phyloP scores from a whole-genome alignment of 37 sponge, comb jelly and placozoan genomes.

The Aphrocallistes beatrix region DNA sequence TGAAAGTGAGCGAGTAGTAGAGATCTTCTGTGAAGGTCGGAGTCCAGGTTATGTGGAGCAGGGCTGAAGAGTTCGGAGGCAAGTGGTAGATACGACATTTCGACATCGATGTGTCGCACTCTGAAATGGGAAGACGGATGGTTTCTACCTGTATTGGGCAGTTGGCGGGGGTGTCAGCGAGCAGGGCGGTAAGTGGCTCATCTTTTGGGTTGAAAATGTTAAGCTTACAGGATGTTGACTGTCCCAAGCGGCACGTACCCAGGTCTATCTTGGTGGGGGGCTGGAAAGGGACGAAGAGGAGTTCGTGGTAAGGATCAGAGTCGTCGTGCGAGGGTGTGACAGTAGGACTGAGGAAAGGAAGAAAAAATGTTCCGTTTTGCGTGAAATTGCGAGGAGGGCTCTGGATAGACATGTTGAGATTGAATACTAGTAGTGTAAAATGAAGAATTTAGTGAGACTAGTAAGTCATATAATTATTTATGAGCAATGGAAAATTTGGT shows the following conservation, averaged over 20 bases:
- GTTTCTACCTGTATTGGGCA: background rate
- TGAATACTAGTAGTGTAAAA: too few species aligned
- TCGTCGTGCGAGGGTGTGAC: background rate
- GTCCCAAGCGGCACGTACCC: background rate
- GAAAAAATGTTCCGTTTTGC: too few species aligned
- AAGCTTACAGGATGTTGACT: background rate
- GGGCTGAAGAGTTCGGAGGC: conserved; percentile 1
- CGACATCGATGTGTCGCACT: background rate
- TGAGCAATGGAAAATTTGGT: too few species aligned
- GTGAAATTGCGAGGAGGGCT: background rate
- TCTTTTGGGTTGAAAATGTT: background rate
- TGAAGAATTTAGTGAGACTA: too few species aligned
- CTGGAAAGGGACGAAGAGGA: background rate
- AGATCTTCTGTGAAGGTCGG: background rate
- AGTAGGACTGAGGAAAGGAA: background rate
- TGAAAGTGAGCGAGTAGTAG: background rate
- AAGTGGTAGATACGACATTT: background rate
- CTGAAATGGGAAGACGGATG: background rate
- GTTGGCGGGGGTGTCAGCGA: background rate
- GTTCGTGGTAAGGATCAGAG: conserved; percentile 13
- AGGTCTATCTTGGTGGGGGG: background rate
- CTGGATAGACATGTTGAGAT: too few species aligned
- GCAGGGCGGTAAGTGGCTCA: background rate
- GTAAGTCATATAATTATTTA: too few species aligned
- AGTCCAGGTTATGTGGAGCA: background rate